Percentiles rank a stretch among this genome's conserved stretches.
Evolutionary conservation across 1,140 invertebrate genomes (phyloP).

Genomic region (Pomacea maculata): DNA sequence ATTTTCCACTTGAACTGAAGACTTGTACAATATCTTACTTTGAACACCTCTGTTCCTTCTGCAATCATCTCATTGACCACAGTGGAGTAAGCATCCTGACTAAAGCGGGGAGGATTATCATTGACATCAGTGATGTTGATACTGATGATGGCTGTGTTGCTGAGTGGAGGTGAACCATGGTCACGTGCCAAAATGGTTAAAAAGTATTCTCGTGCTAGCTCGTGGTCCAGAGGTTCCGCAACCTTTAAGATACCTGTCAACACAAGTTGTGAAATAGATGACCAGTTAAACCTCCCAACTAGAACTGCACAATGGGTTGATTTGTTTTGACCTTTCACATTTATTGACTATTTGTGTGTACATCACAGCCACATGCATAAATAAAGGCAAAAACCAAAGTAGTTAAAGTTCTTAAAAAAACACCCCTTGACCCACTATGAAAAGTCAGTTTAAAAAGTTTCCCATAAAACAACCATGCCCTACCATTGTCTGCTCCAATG

Average conservation of each 20-base stretch:
- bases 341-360: too few species aligned
- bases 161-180: conserved; percentile 69
- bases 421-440: too few species aligned
- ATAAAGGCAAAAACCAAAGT: too few species aligned
- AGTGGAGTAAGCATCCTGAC: conserved; percentile 69
- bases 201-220: conserved; percentile 85
- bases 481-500: conserved; percentile 76
- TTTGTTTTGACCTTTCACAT: too few species aligned
- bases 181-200: conserved; percentile 91
- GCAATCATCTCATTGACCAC: conserved; percentile 41
- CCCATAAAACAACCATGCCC: background rate
- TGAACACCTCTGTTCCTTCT: conserved; percentile 65
- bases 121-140: conserved; percentile 92
- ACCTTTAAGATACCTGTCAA: conserved; percentile 76
- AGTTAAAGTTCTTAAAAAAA: too few species aligned
- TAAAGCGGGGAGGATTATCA: conserved; percentile 85
- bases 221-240: conserved; percentile 77
- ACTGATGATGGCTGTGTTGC: conserved; percentile 77
- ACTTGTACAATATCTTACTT: conserved; percentile 70
- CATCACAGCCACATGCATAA: too few species aligned
- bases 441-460: too few species aligned
- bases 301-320: too few species aligned
- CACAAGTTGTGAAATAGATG: background rate
- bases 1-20: background rate
- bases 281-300: too few species aligned